These are phyloP conservation scores for Anolis carolinensis DNA, from an alignment of 2,113 vertebrate genomes.

Conservation along the genomic window DNA sequence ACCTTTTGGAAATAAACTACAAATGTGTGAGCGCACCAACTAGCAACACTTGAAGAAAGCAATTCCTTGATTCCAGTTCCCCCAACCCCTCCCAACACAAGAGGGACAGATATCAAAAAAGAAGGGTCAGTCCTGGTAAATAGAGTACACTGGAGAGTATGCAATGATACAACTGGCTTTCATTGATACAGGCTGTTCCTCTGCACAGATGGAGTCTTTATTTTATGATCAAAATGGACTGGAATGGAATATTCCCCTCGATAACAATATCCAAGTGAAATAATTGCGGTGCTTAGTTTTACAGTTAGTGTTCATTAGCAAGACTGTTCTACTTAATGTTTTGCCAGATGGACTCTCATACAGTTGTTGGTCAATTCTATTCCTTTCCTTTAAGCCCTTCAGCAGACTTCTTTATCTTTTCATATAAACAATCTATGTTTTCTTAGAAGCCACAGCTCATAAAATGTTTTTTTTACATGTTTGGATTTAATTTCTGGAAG, in stretches of 20 bases:
- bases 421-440: constrained; percentile 38
- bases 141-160: background rate
- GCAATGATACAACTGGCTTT: background rate
- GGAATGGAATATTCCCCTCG: constrained; percentile 15
- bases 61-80: background rate
- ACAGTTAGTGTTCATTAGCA: constrained; percentile 52
- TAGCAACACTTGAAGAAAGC: background rate
- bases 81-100: background rate
- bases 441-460: constrained; percentile 10
- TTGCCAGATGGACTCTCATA: constrained; percentile 45
- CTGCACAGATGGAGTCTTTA: constrained; percentile 25
- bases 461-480: constrained; percentile 26
- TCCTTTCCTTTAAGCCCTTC: constrained; percentile 17
- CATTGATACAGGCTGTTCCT: background rate
- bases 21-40: too few relatives aligned
- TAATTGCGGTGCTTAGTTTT: constrained; percentile 39
- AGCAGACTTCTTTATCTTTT: constrained; percentile 42
- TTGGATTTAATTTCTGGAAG: background rate
- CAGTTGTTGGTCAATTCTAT: constrained; percentile 24
- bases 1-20: too few relatives aligned
- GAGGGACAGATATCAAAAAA: background rate
- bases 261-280: constrained; percentile 43
- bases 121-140: background rate
- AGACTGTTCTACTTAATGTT: constrained; percentile 56
- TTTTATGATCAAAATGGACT: constrained; percentile 4